Evolutionary conservation across 2,888 invertebrate species (phyloP), one percentile per base, ranked within the genome.

Genomic region (Yponomeuta plumbellus): DNA sequence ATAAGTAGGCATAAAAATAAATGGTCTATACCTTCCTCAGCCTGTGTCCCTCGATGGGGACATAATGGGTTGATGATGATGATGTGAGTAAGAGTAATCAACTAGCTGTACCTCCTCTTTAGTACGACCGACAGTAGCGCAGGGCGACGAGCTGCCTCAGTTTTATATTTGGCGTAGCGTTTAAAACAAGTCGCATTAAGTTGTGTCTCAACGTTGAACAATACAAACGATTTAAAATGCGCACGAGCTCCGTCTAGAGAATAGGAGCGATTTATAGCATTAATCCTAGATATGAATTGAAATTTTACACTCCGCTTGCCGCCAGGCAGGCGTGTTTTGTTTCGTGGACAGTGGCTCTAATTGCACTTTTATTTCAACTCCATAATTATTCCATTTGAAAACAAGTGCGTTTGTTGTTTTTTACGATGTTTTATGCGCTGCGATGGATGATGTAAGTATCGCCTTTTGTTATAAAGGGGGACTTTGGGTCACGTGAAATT

Each of bases 141-240:
- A 11, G 20, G 10, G 44, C 56, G 56, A 56, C 64, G 26, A 58
- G 59, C 64, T 39, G 64, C 75, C 79, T 76, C 80, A 80, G 79
- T 85, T 86, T 83, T 84, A 86, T 83, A 81, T 83, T 83, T 76
- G 77, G 78, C 75, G 78, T 77, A 82, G 74, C 80, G 80, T 81
- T 86, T 82, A 85, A 65, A 65, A 65, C 59, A 65, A 88, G 83
- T 87, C 80, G 81, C 85, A 82, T 86, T 86, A 82, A 83, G 83
- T 84, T 85, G 81, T 77, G 76, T 80, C 80, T 81, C 77, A 73
- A 74, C 75, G 72, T 72, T 76, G 78, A 83, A 84, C 82, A 84
- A 85, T 80, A 84, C 80, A 83, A 83, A 82, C 80, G 80, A 80
- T 80, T 84, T 81, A 80, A 86, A 85, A 83, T 81, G 82, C 78